These are phyloP conservation scores for Gadus chalcogrammus DNA, from an alignment of 2,113 vertebrate genomes.

Conservation along the genomic window DNA sequence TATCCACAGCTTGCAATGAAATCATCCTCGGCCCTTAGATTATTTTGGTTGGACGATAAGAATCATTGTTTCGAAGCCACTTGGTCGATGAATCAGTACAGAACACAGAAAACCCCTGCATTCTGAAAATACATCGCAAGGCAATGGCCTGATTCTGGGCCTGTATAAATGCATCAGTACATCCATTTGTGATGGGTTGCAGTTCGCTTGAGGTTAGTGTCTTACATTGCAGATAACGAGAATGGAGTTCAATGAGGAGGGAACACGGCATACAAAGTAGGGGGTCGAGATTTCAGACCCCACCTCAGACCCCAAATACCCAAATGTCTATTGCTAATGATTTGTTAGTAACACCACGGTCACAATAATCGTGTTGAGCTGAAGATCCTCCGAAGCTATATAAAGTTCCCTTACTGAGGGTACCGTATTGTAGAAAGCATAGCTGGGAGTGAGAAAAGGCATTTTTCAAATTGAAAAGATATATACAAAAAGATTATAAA, in stretches of 20 bases:
- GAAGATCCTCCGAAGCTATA: constrained; percentile 14
- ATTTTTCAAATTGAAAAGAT: constrained; percentile 52
- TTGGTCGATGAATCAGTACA: too few species aligned
- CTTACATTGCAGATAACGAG: constrained; percentile 14
- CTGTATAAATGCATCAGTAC: too few species aligned
- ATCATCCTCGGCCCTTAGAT: too few species aligned
- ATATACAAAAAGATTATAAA: constrained; percentile 51
- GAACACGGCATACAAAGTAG: constrained; percentile 9
- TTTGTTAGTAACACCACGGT: constrained; percentile 62
- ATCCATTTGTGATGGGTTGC: not conserved
- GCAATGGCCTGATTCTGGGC: too few species aligned
- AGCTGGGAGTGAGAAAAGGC: constrained; percentile 32
- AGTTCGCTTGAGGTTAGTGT: not conserved
- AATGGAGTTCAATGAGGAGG: constrained; percentile 36
- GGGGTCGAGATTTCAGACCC: constrained; percentile 3
- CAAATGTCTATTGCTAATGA: constrained; percentile 52
- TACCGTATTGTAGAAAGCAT: constrained; percentile 21
- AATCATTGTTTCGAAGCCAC: too few species aligned
- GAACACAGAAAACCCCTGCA: too few species aligned
- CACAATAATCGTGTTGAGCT: constrained; percentile 24
- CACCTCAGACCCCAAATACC: constrained; percentile 31
- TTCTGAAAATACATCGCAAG: too few species aligned
- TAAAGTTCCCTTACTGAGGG: constrained; percentile 22
- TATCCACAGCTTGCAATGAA: too few species aligned
- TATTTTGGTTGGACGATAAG: too few species aligned